These are phyloP conservation scores for Desoria tigrina DNA, from an alignment of 2,888 invertebrate genomes.

Conservation along the genomic window DNA sequence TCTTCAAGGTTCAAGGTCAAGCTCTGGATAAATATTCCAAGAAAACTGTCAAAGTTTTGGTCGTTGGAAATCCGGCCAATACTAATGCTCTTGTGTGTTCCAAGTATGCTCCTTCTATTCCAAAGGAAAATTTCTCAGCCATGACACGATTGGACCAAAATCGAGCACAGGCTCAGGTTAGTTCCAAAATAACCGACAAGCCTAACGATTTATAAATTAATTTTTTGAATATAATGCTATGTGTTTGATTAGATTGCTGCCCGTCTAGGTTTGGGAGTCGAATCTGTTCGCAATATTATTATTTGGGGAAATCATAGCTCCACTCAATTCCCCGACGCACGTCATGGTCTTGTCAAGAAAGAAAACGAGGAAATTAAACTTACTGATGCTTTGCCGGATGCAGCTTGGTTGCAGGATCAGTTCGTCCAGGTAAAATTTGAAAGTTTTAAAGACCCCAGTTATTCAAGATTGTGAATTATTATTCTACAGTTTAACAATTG, in stretches of 20 bases:
- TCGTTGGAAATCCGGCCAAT: constrained; percentile 99
- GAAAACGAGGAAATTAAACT: constrained; percentile 65
- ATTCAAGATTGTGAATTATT: not conserved
- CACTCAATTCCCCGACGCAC: constrained; percentile 95
- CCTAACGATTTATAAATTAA: too few species aligned
- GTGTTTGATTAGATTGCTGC: constrained; percentile 58
- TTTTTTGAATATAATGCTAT: not conserved
- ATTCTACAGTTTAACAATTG: not conserved
- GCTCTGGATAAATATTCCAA: constrained; percentile 87
- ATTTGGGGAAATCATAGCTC: constrained; percentile 99
- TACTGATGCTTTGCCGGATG: constrained; percentile 74
- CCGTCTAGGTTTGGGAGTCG: constrained; percentile 62
- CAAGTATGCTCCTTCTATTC: constrained; percentile 93
- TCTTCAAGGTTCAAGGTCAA: constrained; percentile 77
- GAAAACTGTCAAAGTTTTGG: constrained; percentile 90
- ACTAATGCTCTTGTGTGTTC: constrained; percentile 96
- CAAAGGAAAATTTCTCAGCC: constrained; percentile 92
- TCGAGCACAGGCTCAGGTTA: constrained; percentile 82
- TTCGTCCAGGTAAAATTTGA: constrained; percentile 82
- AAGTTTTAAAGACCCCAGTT: constrained; percentile 43
- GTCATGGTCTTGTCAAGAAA: constrained; percentile 67
- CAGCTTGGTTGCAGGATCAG: constrained; percentile 73
- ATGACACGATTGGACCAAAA: constrained; percentile 99
- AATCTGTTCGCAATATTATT: constrained; percentile 81
- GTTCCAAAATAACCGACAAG: not conserved